Evolutionary conservation across 2,113 vertebrate species (phyloP).

Genomic region (Gobio gobio): DNA sequence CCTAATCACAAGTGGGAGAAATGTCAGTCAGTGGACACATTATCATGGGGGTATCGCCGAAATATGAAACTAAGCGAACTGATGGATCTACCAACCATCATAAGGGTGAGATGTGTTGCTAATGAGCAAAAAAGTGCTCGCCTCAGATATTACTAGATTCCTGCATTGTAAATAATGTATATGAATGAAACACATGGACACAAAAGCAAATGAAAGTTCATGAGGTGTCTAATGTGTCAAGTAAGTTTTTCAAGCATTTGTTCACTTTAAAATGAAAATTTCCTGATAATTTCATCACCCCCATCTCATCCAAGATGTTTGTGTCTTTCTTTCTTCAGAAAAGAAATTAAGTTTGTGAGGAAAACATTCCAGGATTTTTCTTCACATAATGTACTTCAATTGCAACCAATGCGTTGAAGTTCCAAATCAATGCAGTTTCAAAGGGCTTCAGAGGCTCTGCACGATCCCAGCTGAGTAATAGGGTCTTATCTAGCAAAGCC

Average conservation of each 20-base stretch:
- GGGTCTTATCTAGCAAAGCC: too few relatives aligned
- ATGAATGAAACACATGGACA: neutral
- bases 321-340: too few relatives aligned
- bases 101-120: conserved; percentile 74
- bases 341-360: too few relatives aligned
- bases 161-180: neutral
- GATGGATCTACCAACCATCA: conserved; percentile 74
- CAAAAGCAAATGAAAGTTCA: neutral
- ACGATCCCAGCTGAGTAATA: too few relatives aligned
- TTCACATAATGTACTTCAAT: too few relatives aligned
- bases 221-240: neutral
- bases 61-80: conserved; percentile 80
- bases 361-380: too few relatives aligned
- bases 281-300: too few relatives aligned
- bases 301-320: too few relatives aligned
- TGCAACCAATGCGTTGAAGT: too few relatives aligned
- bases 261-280: too few relatives aligned
- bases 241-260: neutral
- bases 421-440: too few relatives aligned
- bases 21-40: conserved; percentile 87
- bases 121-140: neutral
- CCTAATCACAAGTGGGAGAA: conserved; percentile 95
- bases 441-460: too few relatives aligned
- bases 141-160: neutral
- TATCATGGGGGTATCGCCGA: conserved; percentile 91